These are phyloP conservation scores for Rhadinocentrus ornatus DNA, from an alignment of 2,797 vertebrate species.

Conservation along the genomic window DNA sequence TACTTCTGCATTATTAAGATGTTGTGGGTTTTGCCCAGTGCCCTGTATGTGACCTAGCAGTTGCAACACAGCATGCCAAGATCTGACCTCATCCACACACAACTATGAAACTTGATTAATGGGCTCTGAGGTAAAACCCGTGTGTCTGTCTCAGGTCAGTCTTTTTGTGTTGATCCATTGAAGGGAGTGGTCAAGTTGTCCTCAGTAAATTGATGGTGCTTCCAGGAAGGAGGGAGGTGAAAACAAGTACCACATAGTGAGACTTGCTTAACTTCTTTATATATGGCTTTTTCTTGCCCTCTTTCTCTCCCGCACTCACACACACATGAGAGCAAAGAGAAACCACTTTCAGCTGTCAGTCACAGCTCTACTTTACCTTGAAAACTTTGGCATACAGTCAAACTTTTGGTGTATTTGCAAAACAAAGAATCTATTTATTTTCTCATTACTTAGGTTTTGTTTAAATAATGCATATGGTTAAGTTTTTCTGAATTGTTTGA, in stretches of 20 bases:
- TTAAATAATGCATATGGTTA: constrained; percentile 98
- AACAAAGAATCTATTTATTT: constrained; percentile 98
- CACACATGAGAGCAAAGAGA: constrained; percentile 76
- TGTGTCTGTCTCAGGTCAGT: constrained; percentile 77
- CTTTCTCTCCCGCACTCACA: constrained; percentile 9
- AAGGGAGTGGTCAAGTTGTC: constrained; percentile 80
- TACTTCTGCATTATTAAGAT: constrained; percentile 40
- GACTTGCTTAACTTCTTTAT: constrained; percentile 55
- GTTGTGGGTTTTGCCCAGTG: constrained; percentile 53
- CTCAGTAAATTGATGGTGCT: constrained; percentile 77
- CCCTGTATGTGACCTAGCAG: constrained; percentile 67
- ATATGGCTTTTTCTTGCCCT: constrained; percentile 25
- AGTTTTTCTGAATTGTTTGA: constrained; percentile 88
- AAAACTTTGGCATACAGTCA: constrained; percentile 86
- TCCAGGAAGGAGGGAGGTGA: constrained; percentile 69
- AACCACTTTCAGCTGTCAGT: constrained; percentile 85
- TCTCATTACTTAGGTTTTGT: constrained; percentile 96
- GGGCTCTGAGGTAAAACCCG: constrained; percentile 75
- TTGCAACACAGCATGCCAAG: constrained; percentile 71
- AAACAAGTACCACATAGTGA: constrained; percentile 59
- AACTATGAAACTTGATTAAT: constrained; percentile 78
- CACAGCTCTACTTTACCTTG: constrained; percentile 83
- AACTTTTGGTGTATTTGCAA: constrained; percentile 90
- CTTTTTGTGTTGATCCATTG: constrained; percentile 81
- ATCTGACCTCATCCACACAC: constrained; percentile 74